Evolutionary conservation across 2,113 vertebrate genomes (phyloP), one percentile per base, ranked within the genome.

Genomic region (Ardeotis arabs): DNA sequence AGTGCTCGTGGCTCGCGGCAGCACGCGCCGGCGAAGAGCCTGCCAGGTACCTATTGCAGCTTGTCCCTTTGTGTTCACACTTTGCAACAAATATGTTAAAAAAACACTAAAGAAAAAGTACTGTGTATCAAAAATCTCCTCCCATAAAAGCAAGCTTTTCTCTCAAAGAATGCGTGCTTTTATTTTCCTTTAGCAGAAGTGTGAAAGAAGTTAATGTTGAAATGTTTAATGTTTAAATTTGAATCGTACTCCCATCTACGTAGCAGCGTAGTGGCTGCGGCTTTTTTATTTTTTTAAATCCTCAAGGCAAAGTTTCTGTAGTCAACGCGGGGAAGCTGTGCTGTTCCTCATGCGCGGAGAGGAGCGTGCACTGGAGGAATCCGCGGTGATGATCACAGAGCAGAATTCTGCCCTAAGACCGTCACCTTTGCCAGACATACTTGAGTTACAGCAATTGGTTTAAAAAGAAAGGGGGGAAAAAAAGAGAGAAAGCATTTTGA

Each of bases 11-110:
- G 93, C 95, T 94, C 95, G 94, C 95, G 37, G 93, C 96, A 87
- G 95, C 94, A 95, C 63, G 74, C 28, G 37, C 14, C 63, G 79
- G 93, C 76, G 88, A 94, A 87, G 19, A 95, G 89, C 87, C 76
- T 89, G 79, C 96, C 96, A 96, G 92, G 72, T 89, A 95, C 95
- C 92, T 93, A 93, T 93, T 96, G 90, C 96, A 96, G 90, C 97
- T 96, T 96, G 96, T 97, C 97, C 94, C 93, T 92, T 92, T 93
- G 50, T 90, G 84, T 76, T 95, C 96, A 94, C 82, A 88, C 90
- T 83, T 87, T 84, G 72, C 74, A 95, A 90, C 77, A 96, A 83
- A 85, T 80, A 96, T 55, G 87, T 88, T 88, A 62, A 79, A 87
- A 84, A 84, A 73, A 70, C 79, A 86, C 83, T 70, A 22, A 73